These are phyloP conservation scores for Stenolophus ochropezus DNA, from an alignment of 2,888 invertebrate species.

Conservation along the genomic window DNA sequence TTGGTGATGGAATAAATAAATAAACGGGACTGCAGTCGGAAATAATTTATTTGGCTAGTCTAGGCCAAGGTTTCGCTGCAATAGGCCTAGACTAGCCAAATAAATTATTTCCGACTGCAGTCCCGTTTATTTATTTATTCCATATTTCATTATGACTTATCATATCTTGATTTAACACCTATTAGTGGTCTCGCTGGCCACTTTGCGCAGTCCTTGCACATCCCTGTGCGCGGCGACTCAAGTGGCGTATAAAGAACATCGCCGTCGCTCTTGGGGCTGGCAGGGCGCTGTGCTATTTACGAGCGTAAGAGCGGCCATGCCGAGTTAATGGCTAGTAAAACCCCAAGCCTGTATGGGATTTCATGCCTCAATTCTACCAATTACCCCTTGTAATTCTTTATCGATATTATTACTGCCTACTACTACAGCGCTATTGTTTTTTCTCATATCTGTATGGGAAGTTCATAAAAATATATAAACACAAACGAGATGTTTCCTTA, in stretches of 20 bases:
- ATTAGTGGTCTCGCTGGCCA: too few species aligned
- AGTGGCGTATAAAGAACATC: slow-evolving; percentile 29
- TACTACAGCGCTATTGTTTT: slow-evolving; percentile 11
- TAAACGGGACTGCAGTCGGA: too few species aligned
- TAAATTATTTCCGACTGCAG: too few species aligned
- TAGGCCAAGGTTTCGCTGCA: too few species aligned
- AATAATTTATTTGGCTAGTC: too few species aligned
- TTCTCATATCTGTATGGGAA: neutral
- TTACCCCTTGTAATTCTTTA: slow-evolving; percentile 47
- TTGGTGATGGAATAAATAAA: too few species aligned
- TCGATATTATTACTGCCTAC: slow-evolving; percentile 28
- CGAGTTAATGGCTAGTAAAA: slow-evolving; percentile 48
- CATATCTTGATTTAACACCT: neutral
- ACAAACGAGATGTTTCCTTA: neutral
- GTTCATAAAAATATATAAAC: neutral
- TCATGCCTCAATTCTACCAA: slow-evolving; percentile 46
- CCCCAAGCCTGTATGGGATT: slow-evolving; percentile 26
- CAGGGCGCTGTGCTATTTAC: slow-evolving; percentile 27
- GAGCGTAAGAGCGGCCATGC: slow-evolving; percentile 29
- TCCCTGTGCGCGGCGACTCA: neutral
- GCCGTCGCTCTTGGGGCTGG: neutral
- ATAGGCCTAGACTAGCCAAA: too few species aligned
- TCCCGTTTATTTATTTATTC: too few species aligned
- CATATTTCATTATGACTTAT: too few species aligned
- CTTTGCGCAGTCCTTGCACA: neutral